These are phyloP conservation scores for Mesochorus sp. DNA, from an alignment of 2,888 invertebrate genomes.

Conservation along the genomic window DNA sequence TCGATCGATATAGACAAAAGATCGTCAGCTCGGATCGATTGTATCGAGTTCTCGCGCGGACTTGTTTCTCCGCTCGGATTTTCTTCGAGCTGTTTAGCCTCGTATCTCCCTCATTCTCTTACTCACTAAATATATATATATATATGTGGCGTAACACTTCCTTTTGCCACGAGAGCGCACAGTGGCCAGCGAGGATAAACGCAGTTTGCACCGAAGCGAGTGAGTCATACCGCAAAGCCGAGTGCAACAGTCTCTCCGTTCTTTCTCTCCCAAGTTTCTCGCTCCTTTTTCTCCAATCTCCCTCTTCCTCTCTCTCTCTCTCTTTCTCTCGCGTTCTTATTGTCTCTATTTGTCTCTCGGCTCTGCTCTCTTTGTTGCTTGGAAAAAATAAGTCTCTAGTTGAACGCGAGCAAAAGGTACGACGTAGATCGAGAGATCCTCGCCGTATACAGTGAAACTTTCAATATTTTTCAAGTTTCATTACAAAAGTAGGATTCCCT, in stretches of 20 bases:
- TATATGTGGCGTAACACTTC: slow-evolving; percentile 4
- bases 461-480: background rate
- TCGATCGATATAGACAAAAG: slow-evolving; percentile 30
- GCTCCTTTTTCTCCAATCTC: background rate
- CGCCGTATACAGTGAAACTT: background rate
- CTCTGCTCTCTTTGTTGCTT: slow-evolving; percentile 9
- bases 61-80: slow-evolving; percentile 15
- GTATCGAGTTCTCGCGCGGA: slow-evolving; percentile 13
- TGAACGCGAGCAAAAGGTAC: slow-evolving; percentile 26
- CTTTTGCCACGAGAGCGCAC: slow-evolving; percentile 1
- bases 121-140: background rate
- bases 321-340: background rate
- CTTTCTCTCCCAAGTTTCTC: background rate
- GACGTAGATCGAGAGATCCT: slow-evolving; percentile 12
- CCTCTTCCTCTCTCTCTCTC: background rate
- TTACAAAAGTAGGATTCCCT: background rate
- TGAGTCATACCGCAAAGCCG: slow-evolving; percentile 42
- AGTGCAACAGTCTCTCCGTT: slow-evolving; percentile 37
- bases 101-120: too few species aligned
- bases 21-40: slow-evolving; percentile 35
- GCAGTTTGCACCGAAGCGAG: slow-evolving; percentile 16
- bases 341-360: slow-evolving; percentile 20
- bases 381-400: slow-evolving; percentile 4
- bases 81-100: background rate
- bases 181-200: slow-evolving; percentile 4